Base-by-base conservation (phyloP, 92 coral and sea anemone species). In the Palythoa caribaeorum region DNA sequence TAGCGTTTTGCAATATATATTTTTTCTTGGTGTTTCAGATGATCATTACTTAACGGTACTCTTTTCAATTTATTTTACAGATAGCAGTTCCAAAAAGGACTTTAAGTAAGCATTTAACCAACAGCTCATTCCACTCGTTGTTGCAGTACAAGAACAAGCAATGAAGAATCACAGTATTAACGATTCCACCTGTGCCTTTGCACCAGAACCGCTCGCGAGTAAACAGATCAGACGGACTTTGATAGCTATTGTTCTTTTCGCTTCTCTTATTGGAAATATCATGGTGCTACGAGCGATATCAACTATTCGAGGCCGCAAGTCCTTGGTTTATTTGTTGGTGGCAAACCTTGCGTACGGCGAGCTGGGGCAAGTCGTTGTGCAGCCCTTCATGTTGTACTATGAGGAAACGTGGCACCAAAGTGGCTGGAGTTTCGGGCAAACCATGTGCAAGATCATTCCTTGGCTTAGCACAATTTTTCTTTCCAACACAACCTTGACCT, bases 281-380 rank as follows among this genome's bases (percentile, higher is more conserved):
- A 55, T 79, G 10, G 71, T 79, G 36, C 28, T 79, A 57, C 54
- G 73, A 38, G 84, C 84, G 19, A 19, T 57, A 9, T 60, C 17
- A 19, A n/a, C 51, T 6, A 37, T 62, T 79, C 53, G 2, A 2
- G 84, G 73, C 1, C 36, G 72, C 2, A 79, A 38, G n/a, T 38
- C 84, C 16, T 62, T 79, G 20, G 40, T 57, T 10, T 79, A 79
- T 52, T 13, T 8, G 15, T 44, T 79, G 36, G 55, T 79, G 12
- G 85, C 73, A 40, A 80, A 80, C 39, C 28, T 80, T 3, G 85
- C 85, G 3, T 74, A 17, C 0, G 36, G 59, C 2, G 85, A 80
- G 19, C 74, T 80, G 19, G 85, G 85, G n/a, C n/a, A 20, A 9
- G 55, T 62, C 38, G 28, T 63, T 9, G 9, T 19, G 9, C 38